These are phyloP conservation scores for Ennomos fuscantarius DNA, from an alignment of 2,888 invertebrate genomes.

Conservation along the genomic window DNA sequence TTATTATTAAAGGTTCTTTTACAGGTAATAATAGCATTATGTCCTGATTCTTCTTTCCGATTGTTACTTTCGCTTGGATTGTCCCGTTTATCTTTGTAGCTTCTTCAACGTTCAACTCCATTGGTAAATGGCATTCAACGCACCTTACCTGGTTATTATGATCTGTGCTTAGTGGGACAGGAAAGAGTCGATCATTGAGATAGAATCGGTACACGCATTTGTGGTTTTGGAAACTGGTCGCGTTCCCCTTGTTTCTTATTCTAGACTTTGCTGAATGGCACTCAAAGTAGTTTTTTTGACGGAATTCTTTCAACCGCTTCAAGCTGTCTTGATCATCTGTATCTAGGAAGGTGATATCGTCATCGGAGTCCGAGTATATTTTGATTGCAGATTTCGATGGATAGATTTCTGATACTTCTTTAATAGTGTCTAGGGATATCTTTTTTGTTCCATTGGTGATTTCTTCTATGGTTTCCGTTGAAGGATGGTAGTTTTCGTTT, in stretches of 20 bases:
- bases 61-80: slow-evolving; percentile 74
- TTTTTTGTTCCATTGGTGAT: slow-evolving; percentile 47
- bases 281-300: slow-evolving; percentile 86
- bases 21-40: slow-evolving; percentile 68
- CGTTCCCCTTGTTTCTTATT: slow-evolving; percentile 52
- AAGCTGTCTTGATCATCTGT: slow-evolving; percentile 41
- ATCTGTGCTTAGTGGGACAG: slow-evolving; percentile 78
- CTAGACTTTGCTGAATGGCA: slow-evolving; percentile 83
- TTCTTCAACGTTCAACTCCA: slow-evolving; percentile 45
- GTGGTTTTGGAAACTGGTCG: slow-evolving; percentile 62
- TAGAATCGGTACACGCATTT: slow-evolving; percentile 83
- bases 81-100: slow-evolving; percentile 62
- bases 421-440: slow-evolving; percentile 62
- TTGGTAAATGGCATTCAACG: slow-evolving; percentile 78
- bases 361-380: slow-evolving; percentile 52
- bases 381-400: slow-evolving; percentile 47
- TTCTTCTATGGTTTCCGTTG: slow-evolving; percentile 57
- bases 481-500: slow-evolving; percentile 65
- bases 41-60: slow-evolving; percentile 61
- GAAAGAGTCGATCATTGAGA: slow-evolving; percentile 84
- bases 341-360: slow-evolving; percentile 51
- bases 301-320: slow-evolving; percentile 73
- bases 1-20: slow-evolving; percentile 66
- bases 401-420: slow-evolving; percentile 58
- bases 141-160: slow-evolving; percentile 76